A percentile compares a stretch with the other conserved stretches of the same genome.
phyloP scores from a whole-genome alignment of 2,113 vertebrate genomes.

The Cephalopholis sonnerati region DNA sequence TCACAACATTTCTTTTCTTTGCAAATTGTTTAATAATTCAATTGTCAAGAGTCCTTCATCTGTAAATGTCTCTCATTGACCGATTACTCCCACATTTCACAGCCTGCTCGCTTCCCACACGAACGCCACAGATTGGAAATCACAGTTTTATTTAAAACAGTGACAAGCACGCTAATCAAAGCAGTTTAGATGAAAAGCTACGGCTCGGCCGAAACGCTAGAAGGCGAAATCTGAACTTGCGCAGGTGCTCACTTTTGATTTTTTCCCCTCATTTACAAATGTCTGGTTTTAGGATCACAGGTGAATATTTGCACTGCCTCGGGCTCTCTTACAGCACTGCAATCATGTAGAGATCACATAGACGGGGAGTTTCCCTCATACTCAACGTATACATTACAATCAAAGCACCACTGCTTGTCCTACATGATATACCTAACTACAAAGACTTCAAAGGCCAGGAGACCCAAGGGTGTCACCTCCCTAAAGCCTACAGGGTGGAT shows the following conservation, averaged over 20 bases:
- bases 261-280: constrained; percentile 3
- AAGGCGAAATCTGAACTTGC: constrained; percentile 44
- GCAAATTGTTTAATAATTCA: constrained; percentile 27
- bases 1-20: constrained; percentile 26
- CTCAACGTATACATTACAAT: constrained; percentile 50
- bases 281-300: constrained; percentile 34
- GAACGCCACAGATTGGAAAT: background rate
- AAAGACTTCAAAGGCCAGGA: constrained; percentile 59
- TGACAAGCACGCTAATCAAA: background rate
- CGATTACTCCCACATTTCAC: constrained; percentile 9
- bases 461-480: constrained; percentile 25
- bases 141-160: background rate
- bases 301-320: constrained; percentile 27
- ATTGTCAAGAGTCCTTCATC: constrained; percentile 2
- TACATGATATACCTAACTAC: constrained; percentile 26
- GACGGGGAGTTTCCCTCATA: constrained; percentile 42
- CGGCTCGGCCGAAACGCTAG: background rate
- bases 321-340: constrained; percentile 14
- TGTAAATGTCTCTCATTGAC: background rate
- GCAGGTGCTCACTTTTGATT: constrained; percentile 51
- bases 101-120: constrained; percentile 13
- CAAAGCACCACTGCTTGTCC: constrained; percentile 42
- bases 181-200: constrained; percentile 15
- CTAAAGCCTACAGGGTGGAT: constrained; percentile 17
- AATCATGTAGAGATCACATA: constrained; percentile 40